Base-by-base conservation (phyloP, 2,797 vertebrate species). In the Microctenopoma stevenorrisi region DNA sequence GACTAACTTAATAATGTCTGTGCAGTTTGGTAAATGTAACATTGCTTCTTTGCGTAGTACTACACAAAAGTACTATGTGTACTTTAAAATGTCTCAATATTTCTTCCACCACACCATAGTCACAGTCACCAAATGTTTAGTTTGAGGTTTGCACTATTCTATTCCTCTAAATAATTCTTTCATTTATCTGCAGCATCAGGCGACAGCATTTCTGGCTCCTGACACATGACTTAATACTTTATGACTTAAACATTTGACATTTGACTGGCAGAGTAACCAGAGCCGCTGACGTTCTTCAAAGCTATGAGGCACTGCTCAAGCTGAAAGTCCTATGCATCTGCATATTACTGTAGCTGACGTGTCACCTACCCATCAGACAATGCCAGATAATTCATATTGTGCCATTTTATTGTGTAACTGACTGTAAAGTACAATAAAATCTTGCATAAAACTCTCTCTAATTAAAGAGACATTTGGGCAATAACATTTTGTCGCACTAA, bases 241-340 rank as follows among this genome's bases (percentile, higher is more conserved):
- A 18, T 73, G 83, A 79, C 58, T 69, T 46, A 14, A 68, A 54
- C 1, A 1, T 58, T 51, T 68, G 62, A 82, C 69, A 56, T 73
- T 78, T 78, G 70, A 88, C 67, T 65, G 69, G 46, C 75, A 68
- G 63, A 69, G 44, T 18, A 62, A 53, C 42, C 51, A n/a, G 33
- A 82, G 52, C 22, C 64, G 43, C 46, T 44, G 74, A 81, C 68
- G 47, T 37, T 28, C 57, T 79, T 69, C 46, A 56, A 60, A 49
- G 63, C 49, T 54, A 13, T 16, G 26, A 52, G 63, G 64, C 18
- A 3, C 44, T 35, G 38, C 71, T 82, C 37, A 50, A 54, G 53
- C 47, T 55, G 30, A 77, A 61, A 44, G 74, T 80, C 65, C 65
- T 50, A 71, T 59, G 58, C 53, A 48, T 79, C 42, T 43, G 51